These are phyloP conservation scores for Helarctos malayanus DNA, from an alignment of 2,797 vertebrate genomes.

Conservation along the genomic window DNA sequence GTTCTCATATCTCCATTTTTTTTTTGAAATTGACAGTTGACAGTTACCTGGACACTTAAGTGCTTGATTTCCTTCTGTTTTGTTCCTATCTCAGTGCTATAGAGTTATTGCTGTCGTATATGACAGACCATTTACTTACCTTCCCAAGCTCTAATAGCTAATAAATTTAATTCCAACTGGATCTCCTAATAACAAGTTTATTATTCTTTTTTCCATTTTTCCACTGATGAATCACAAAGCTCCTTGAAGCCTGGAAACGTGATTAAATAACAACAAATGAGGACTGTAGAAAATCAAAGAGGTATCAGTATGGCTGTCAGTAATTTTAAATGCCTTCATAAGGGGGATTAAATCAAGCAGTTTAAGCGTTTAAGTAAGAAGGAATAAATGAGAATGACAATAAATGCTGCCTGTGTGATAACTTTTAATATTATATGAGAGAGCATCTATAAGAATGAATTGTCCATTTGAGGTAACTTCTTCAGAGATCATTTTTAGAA, in stretches of 20 bases:
- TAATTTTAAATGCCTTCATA: slow-evolving; percentile 2
- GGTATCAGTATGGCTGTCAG: background rate
- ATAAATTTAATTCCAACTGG: background rate
- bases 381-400: background rate
- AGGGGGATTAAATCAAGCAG: background rate
- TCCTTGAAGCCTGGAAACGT: background rate
- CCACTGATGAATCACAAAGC: background rate
- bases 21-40: background rate
- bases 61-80: background rate
- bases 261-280: background rate
- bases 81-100: background rate
- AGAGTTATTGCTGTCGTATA: background rate
- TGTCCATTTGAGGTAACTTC: background rate
- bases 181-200: background rate
- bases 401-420: background rate
- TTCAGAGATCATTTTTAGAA: slow-evolving; percentile 2
- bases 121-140: background rate
- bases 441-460: background rate
- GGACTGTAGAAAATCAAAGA: background rate
- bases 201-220: background rate
- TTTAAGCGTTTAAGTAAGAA: slow-evolving; percentile 32
- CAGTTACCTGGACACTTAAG: background rate
- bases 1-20: background rate
- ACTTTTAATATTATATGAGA: slow-evolving; percentile 22
- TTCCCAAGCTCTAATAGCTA: background rate